Percentiles rank a stretch among this genome's conserved stretches.
These are phyloP conservation scores for Cheilosia urbana DNA, from an alignment of 2,888 invertebrate genomes.

Conservation along the genomic window DNA sequence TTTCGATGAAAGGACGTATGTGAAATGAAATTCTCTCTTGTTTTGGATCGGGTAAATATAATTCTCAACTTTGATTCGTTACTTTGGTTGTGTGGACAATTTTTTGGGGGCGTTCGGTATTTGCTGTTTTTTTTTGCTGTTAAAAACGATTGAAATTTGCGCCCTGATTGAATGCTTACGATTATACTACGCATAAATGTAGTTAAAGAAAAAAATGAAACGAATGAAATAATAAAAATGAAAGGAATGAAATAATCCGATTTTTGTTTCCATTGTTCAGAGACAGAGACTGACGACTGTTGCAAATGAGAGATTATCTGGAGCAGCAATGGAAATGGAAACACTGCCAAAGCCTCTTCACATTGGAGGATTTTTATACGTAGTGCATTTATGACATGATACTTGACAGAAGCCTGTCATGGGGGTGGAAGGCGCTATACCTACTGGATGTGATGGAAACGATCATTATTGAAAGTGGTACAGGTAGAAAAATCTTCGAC, in stretches of 20 bases:
- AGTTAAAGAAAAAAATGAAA: constrained; percentile 4
- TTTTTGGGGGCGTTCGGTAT: too few relatives aligned
- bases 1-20: constrained; percentile 27
- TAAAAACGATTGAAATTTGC: constrained; percentile 24
- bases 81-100: not conserved
- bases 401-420: too few relatives aligned
- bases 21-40: not conserved
- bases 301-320: not conserved
- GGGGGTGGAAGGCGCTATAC: too few relatives aligned
- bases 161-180: constrained; percentile 6
- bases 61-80: constrained; percentile 47
- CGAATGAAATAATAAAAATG: constrained; percentile 40
- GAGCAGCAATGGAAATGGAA: not conserved
- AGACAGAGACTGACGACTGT: not conserved
- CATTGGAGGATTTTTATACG: too few relatives aligned
- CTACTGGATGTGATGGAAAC: too few relatives aligned
- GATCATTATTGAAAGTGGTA: too few relatives aligned
- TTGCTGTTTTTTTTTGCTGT: not conserved
- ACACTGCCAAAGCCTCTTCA: too few relatives aligned
- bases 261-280: constrained; percentile 31
- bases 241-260: constrained; percentile 49
- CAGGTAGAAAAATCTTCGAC: too few relatives aligned
- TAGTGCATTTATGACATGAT: too few relatives aligned
- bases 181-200: not conserved
- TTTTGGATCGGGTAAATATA: not conserved